Conservation (phyloP, 2,888 invertebrate species). For the Desoria tigrina region DNA sequence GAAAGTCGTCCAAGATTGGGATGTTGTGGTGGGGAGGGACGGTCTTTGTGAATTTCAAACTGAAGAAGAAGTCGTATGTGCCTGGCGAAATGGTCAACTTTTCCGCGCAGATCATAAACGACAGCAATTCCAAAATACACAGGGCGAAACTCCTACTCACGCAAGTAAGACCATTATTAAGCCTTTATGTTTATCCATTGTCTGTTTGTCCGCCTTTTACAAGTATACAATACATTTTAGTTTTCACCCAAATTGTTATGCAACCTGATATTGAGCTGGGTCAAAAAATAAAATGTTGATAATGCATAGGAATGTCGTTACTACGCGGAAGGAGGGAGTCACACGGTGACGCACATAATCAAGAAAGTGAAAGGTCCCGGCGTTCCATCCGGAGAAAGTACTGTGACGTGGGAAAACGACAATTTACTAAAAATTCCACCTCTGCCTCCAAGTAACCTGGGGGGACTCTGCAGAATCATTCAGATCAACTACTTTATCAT, state of each 20-base stretch:
- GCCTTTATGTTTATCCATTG: neutral
- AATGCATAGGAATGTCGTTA: constrained; percentile 27
- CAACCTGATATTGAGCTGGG: no score
- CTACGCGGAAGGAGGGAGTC: constrained; percentile 27
- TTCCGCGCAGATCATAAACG: constrained; percentile 38
- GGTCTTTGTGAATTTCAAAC: constrained; percentile 29
- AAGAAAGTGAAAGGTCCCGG: constrained; percentile 38
- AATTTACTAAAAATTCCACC: constrained; percentile 33
- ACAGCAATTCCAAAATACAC: constrained; percentile 35
- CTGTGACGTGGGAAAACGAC: constrained; percentile 31
- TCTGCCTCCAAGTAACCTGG: constrained; percentile 30
- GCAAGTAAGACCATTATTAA: constrained; percentile 21
- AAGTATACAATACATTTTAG: no score
- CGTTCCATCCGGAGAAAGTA: constrained; percentile 29
- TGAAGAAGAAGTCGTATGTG: constrained; percentile 24
- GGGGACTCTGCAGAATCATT: constrained; percentile 29
- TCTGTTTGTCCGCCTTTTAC: no score
- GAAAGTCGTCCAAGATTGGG: constrained; percentile 31
- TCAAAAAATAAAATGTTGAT: neutral
- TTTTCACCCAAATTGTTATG: no score
- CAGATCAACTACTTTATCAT: constrained; percentile 38
- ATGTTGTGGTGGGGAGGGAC: constrained; percentile 39
- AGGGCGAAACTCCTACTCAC: constrained; percentile 33
- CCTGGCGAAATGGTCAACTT: constrained; percentile 34
- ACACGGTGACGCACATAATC: constrained; percentile 32